These are phyloP conservation scores for Turdus rufiventris DNA, from an alignment of 2,113 vertebrate genomes.

Conservation along the genomic window DNA sequence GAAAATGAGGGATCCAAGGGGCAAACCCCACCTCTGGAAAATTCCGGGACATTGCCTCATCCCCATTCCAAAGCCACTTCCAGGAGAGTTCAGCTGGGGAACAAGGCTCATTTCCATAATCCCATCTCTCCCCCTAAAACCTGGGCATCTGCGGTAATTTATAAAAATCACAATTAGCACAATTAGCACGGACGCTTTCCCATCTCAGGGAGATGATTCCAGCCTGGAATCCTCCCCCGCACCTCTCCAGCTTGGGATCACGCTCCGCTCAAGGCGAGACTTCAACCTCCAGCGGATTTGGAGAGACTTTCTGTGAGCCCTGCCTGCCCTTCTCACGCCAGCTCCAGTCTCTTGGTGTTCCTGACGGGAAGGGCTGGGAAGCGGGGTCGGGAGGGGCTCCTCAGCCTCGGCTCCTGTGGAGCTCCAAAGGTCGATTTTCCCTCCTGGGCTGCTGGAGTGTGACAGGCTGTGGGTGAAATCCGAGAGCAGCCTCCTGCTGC, in stretches of 20 bases:
- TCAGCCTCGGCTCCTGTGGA: not conserved
- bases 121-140: not conserved
- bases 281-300: not conserved
- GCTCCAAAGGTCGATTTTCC: not conserved
- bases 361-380: not conserved
- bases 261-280: not conserved
- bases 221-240: not conserved
- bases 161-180: not conserved
- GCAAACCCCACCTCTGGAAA: not conserved
- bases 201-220: not conserved
- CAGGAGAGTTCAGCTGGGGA: not conserved
- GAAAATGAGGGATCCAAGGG: not conserved
- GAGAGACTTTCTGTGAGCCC: not conserved
- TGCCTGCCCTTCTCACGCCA: not conserved
- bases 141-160: not conserved
- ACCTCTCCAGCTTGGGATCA: not conserved
- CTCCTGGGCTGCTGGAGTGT: not conserved
- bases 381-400: not conserved
- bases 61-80: not conserved
- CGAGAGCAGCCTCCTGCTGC: not conserved
- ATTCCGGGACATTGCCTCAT: not conserved
- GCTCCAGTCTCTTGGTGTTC: fast-evolving
- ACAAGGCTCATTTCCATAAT: not conserved
- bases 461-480: not conserved
- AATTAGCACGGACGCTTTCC: fast-evolving